phyloP scores from a whole-genome alignment of 2,888 invertebrate species.

The Lycia hirtaria region DNA sequence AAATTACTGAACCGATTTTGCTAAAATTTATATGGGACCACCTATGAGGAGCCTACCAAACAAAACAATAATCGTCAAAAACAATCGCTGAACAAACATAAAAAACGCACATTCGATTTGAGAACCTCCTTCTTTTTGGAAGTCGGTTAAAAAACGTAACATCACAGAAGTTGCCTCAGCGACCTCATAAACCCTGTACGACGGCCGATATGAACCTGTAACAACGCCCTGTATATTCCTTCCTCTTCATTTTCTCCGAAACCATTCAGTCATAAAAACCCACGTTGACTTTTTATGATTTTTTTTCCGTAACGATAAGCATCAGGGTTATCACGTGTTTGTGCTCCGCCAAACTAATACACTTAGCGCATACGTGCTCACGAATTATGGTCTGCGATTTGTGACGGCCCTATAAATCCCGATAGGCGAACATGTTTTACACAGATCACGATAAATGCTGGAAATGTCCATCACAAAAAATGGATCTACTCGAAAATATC shows the following conservation, averaged over 20 bases:
- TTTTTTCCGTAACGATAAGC: conserved; percentile 26
- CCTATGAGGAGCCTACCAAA: too few species aligned
- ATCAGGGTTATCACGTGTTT: conserved; percentile 33
- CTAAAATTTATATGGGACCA: too few species aligned
- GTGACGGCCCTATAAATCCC: conserved; percentile 54
- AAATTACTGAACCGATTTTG: too few species aligned
- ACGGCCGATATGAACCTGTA: neutral
- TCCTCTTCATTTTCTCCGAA: conserved; percentile 8
- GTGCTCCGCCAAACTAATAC: conserved; percentile 44
- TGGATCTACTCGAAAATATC: neutral
- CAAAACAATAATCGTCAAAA: too few species aligned
- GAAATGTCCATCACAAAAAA: neutral
- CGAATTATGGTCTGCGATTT: conserved; percentile 52
- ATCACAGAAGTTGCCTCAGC: too few species aligned
- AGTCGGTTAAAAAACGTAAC: too few species aligned
- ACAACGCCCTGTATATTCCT: neutral
- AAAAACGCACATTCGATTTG: too few species aligned
- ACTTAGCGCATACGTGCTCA: conserved; percentile 51
- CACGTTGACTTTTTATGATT: conserved; percentile 15
- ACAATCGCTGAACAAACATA: too few species aligned
- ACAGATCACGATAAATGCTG: conserved; percentile 4
- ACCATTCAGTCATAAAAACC: conserved; percentile 11
- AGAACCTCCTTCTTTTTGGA: too few species aligned
- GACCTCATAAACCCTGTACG: neutral
- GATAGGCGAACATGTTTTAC: conserved; percentile 19